Evolutionary conservation across 2,113 vertebrate genomes (phyloP), one percentile per base, ranked within the genome.

Genomic region (human): DNA sequence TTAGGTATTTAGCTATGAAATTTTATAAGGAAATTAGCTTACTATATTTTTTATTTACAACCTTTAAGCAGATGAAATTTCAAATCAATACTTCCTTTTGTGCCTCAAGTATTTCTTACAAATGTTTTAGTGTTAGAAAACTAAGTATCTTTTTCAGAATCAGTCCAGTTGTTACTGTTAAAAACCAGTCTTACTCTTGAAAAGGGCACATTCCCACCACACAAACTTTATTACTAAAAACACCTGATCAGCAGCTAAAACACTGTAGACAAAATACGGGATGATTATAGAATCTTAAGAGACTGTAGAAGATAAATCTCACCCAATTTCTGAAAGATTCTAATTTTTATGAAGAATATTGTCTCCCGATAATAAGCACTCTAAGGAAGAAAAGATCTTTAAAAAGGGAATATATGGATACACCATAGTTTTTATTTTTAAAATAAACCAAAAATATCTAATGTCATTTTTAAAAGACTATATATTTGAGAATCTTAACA

Each of bases 261-360:
- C 59, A 92, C 35, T 92, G 35, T 32, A 90, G 45, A 76, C 70
- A 94, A 93, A 92, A 84, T 72, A 68, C 1, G 70, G 57, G 14
- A 57, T 45, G 23, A 43, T 78, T 18, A 57, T 9, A 85, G 22
- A 96, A 75, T 38, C 17, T 75, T 86, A 78, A 76, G 35, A 75
- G 48, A 95, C 23, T 92, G 84, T 20, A 89, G 66, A n/a, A 68
- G 64, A 73, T 25, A 85, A 94, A 81, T 61, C 40, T 89, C 55
- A 90, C 52, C 16, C 17, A 40, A 70, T 82, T 93, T 70, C n/a
- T 90, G 40, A 92, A 89, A 84, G 73, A 93, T 22, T 70, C 23
- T 89, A 48, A 96, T 89, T 96, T 76, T 89, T 87, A 89, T 88
- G 76, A 89, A 92, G 23, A 94, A 80, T 35, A 55, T 8, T 97